Base-by-base conservation (phyloP, 2,888 invertebrate genomes). In the Erebia aethiops region DNA sequence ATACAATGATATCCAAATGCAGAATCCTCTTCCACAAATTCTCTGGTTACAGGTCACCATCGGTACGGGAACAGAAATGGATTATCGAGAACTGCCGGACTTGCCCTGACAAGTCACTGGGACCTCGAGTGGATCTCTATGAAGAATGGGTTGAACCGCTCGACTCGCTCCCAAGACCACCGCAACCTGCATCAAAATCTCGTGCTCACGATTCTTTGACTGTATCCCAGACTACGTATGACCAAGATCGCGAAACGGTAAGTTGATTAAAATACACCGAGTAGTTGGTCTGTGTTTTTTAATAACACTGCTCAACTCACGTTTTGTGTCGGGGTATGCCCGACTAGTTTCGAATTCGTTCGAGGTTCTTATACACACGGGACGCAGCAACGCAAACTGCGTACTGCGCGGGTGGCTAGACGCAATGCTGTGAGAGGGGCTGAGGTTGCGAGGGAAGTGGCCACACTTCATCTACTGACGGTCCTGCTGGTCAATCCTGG, bases 51-150 rank as follows among this genome's bases (percentile, higher is more conserved):
- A 94, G 94, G 71, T 89, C 94, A 52, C 94, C 95, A 21, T 88
- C 85, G 62, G 80, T 87, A 11, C 84, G 83, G 8, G 95, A 96
- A 78, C 94, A 94, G 77, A 86, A 92, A 71, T 96, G 96, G 96
- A 96, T 96, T 73, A 78, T 93, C 46, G 88, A 91, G 9, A 94
- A 95, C 77, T 96, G 96, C 80, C 94, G 96, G 51, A 94, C 93
- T 60, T 94, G 91, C 46, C 94, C 94, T 79, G 94, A 94, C 56
- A 86, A 89, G 68, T 90, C 93, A 10, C 84, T 94, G 0, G 95
- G 95, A 0, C 94, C 94, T 70, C 87, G 88, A 0, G 84, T 84
- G 0, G 89, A 93, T 14, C 80, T 95, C 10, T 95, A 94, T 78
- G 94, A 95, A 78, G 81, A 91, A 73, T 95, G 94, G 94, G 75